Conservation (phyloP, 2,888 invertebrate genomes). For the Megamerina dolium region DNA sequence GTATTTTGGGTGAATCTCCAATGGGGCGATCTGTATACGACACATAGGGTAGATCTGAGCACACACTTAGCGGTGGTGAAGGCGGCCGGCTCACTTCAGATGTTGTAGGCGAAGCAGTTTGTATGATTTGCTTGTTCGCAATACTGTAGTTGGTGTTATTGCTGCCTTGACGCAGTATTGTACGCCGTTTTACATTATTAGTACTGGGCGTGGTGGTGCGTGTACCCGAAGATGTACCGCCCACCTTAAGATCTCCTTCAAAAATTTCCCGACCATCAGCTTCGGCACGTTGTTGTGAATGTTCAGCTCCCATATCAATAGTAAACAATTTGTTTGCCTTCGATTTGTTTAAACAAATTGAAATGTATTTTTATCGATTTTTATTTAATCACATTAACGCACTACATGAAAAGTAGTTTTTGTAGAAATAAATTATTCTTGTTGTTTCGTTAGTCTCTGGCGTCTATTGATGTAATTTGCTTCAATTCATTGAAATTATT, state of each 20-base stretch:
- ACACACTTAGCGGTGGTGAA: constrained; percentile 82
- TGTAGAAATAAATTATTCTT: too few relatives aligned
- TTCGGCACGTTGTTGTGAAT: constrained; percentile 52
- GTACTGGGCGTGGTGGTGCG: constrained; percentile 15
- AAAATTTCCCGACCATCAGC: constrained; percentile 38
- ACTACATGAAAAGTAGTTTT: too few relatives aligned
- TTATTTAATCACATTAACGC: too few relatives aligned
- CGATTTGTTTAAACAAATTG: too few relatives aligned
- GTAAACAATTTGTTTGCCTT: not conserved
- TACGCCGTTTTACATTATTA: constrained; percentile 28
- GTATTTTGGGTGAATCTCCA: constrained; percentile 80
- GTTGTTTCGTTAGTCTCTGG: too few relatives aligned
- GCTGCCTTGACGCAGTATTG: constrained; percentile 23
- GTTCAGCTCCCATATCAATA: constrained; percentile 57
- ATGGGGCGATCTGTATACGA: constrained; percentile 87
- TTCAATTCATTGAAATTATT: too few relatives aligned
- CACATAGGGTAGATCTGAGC: constrained; percentile 84
- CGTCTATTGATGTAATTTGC: too few relatives aligned
- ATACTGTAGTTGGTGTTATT: constrained; percentile 6
- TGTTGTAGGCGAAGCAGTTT: constrained; percentile 30
- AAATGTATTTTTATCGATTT: too few relatives aligned
- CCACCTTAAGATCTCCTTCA: constrained; percentile 22
- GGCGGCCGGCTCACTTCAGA: constrained; percentile 55
- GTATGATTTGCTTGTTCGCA: constrained; percentile 21
- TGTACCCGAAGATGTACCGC: not conserved